phyloP scores from a whole-genome alignment of 1,140 invertebrate genomes.

The Propsilocerus akamusi region DNA sequence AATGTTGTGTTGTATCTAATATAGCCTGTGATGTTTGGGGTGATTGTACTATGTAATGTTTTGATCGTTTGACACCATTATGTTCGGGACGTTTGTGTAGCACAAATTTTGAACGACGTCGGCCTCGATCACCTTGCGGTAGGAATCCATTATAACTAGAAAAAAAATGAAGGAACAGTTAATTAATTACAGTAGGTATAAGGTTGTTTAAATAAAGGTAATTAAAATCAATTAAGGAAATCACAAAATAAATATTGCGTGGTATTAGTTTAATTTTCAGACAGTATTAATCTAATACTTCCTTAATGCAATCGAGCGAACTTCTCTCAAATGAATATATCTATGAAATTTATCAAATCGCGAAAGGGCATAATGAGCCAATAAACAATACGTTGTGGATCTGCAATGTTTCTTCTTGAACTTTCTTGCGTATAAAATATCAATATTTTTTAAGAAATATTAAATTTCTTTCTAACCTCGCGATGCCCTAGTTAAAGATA shows the following conservation, averaged over 20 bases:
- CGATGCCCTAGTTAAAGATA: too few species aligned
- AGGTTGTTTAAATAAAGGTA: too few species aligned
- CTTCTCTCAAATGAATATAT: too few species aligned
- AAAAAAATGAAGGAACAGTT: slow-evolving; percentile 12
- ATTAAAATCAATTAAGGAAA: not conserved
- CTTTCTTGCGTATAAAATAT: too few species aligned
- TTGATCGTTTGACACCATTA: slow-evolving; percentile 87
- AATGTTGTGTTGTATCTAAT: slow-evolving; percentile 76
- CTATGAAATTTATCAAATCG: too few species aligned
- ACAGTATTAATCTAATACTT: too few species aligned
- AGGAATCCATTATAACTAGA: slow-evolving; percentile 88
- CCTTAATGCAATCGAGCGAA: too few species aligned
- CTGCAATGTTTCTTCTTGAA: too few species aligned
- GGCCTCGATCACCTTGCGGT: slow-evolving; percentile 77
- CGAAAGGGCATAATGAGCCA: too few species aligned
- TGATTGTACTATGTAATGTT: slow-evolving; percentile 89
- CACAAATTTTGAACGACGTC: slow-evolving; percentile 85
- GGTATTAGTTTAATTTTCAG: not conserved
- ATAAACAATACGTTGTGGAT: too few species aligned
- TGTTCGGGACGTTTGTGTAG: slow-evolving; percentile 62
- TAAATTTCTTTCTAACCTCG: too few species aligned
- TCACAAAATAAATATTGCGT: not conserved
- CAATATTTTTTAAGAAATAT: too few species aligned
- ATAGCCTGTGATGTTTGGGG: slow-evolving; percentile 79
- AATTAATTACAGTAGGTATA: not conserved